Conservation (phyloP, 2,797 vertebrate genomes). For the Cossypha dichroa region DNA sequence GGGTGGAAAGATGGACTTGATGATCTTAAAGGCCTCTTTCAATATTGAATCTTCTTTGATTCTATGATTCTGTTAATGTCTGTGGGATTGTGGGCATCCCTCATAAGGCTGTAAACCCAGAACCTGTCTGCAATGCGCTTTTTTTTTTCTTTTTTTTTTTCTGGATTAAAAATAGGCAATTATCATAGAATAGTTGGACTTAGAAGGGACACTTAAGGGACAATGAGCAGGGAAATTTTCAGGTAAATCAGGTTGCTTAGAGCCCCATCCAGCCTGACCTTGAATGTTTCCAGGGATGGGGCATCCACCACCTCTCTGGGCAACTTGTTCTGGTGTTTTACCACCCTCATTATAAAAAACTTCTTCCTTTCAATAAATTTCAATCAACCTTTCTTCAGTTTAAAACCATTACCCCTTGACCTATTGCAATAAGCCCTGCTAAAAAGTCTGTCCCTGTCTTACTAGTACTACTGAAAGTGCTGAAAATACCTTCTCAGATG, state of each 20-base stretch:
- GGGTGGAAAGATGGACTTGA: no score
- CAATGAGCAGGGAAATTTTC: background rate
- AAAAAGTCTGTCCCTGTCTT: background rate
- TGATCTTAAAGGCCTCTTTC: background rate
- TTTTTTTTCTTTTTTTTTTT: accelerated
- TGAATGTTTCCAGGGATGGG: background rate
- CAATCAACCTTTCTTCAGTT: background rate
- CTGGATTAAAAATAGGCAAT: background rate
- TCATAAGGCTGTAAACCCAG: background rate
- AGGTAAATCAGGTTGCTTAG: background rate
- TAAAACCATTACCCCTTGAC: background rate
- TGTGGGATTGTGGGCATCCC: accelerated
- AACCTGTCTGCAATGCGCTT: accelerated
- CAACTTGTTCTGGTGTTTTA: background rate
- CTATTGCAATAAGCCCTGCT: background rate
- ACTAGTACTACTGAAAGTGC: background rate
- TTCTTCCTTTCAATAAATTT: background rate
- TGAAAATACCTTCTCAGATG: background rate
- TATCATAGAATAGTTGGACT: background rate
- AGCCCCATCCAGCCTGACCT: background rate
- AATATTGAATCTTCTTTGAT: background rate
- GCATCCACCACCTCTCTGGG: background rate
- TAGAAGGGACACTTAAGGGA: background rate
- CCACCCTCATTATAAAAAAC: background rate
- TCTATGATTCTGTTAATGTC: background rate